phyloP scores from a whole-genome alignment of 2,113 vertebrate species.

The Ammodytes marinus region DNA sequence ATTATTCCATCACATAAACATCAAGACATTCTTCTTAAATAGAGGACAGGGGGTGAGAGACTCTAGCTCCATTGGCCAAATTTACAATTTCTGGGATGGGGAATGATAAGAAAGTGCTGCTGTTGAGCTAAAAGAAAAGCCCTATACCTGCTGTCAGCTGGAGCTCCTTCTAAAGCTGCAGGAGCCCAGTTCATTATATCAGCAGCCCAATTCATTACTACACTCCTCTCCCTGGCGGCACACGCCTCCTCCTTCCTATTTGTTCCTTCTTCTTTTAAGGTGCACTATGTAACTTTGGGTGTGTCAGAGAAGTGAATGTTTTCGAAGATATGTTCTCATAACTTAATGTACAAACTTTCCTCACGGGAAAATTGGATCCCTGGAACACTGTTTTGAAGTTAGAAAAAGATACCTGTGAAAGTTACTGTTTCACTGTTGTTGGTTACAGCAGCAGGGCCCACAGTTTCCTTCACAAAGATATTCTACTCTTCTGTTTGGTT shows the following conservation, averaged over 20 bases:
- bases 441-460: no score
- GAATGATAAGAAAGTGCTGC: conserved; percentile 24
- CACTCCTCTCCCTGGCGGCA: conserved; percentile 8
- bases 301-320: no score
- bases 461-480: no score
- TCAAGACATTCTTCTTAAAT: conserved; percentile 52
- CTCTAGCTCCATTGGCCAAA: conserved; percentile 15
- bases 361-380: no score
- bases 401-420: no score
- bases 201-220: conserved; percentile 8
- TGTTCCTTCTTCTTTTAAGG: background rate
- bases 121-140: conserved; percentile 24
- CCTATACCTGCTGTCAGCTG: conserved; percentile 19
- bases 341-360: no score
- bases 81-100: conserved; percentile 6
- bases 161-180: conserved; percentile 23
- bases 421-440: no score
- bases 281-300: no score
- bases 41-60: conserved; percentile 8
- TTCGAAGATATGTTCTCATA: no score
- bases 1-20: conserved; percentile 68
- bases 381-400: no score
- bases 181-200: conserved; percentile 28
- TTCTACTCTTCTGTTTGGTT: no score
- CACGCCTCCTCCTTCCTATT: conserved; percentile 1